Conservation (phyloP, 2,113 vertebrate genomes). For the Tupaia chinensis region DNA sequence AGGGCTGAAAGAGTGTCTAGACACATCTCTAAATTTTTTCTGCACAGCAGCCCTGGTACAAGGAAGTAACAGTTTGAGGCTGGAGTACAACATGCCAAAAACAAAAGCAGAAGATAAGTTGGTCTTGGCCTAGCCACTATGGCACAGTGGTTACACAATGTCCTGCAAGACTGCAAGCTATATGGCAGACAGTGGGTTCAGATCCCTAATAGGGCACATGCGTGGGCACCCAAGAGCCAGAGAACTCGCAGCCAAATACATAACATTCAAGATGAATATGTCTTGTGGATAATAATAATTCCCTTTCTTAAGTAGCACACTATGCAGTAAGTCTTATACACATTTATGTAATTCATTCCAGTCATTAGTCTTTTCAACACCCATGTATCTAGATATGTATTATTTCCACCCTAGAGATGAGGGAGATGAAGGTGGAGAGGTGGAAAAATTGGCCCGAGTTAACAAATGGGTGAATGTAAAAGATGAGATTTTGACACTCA, state of each 20-base stretch:
- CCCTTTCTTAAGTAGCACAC: background rate
- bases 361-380: background rate
- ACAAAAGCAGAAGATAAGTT: background rate
- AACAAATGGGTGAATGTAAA: background rate
- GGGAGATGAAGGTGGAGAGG: background rate
- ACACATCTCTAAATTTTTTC: background rate
- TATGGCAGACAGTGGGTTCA: too few species aligned
- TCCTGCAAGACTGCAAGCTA: too few species aligned
- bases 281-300: background rate
- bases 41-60: background rate
- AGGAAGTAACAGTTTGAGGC: background rate
- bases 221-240: too few species aligned
- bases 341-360: background rate
- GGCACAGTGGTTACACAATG: too few species aligned
- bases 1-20: background rate
- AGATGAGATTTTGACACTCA: background rate
- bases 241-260: background rate
- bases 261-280: background rate
- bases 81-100: background rate
- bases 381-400: background rate
- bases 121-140: background rate
- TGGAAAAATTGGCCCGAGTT: background rate
- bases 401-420: background rate
- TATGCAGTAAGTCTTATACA: background rate
- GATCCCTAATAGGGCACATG: too few species aligned